A percentile compares a stretch with the other conserved stretches of the same genome.
These are phyloP conservation scores for Papio anubis DNA, from an alignment of 2,113 vertebrate genomes.

Conservation along the genomic window DNA sequence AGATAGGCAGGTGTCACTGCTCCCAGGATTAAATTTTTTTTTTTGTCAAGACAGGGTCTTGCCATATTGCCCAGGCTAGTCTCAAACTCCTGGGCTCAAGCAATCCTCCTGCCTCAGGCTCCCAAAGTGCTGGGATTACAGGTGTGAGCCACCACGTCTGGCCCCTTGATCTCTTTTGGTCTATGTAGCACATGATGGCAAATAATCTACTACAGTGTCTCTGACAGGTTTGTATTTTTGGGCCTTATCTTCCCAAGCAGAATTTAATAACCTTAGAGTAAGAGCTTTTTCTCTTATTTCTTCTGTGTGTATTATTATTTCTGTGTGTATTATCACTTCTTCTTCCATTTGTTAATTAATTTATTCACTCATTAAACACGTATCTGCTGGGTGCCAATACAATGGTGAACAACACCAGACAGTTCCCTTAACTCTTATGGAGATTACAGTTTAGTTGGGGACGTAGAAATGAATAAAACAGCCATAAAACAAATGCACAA, in stretches of 20 bases:
- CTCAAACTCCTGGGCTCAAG: too few relatives aligned
- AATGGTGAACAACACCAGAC: background rate
- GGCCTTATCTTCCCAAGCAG: background rate
- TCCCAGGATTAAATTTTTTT: too few relatives aligned
- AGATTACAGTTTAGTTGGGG: background rate
- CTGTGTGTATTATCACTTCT: background rate
- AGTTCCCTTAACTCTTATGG: background rate
- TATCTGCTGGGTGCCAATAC: background rate
- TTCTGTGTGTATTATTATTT: background rate
- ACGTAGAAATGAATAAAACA: background rate
- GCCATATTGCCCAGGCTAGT: too few relatives aligned
- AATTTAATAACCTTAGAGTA: background rate
- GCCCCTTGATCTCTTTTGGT: background rate
- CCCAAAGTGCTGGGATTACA: too few relatives aligned
- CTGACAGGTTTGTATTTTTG: background rate
- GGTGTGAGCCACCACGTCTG: too few relatives aligned
- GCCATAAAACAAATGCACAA: background rate
- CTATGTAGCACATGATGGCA: background rate
- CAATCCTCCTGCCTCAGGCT: too few relatives aligned
- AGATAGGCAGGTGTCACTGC: too few relatives aligned
- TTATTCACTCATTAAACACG: background rate
- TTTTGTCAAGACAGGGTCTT: too few relatives aligned
- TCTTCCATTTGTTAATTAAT: background rate
- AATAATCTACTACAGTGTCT: background rate
- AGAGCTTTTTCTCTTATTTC: background rate